These are phyloP conservation scores for Epizoanthus stellaris DNA, from an alignment of 92 coral and sea anemone genomes.

Conservation along the genomic window DNA sequence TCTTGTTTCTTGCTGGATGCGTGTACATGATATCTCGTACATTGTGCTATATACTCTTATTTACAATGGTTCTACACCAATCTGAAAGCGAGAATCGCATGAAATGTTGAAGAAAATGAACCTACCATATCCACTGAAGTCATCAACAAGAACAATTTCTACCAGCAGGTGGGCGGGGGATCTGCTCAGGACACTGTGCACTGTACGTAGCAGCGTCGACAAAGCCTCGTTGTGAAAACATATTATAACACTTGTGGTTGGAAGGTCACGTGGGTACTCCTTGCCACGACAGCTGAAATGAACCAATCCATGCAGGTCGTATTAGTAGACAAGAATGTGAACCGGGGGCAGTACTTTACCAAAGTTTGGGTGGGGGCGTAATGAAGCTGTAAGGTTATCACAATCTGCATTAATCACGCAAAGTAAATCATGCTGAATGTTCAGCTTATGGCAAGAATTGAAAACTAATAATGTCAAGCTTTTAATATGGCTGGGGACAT, in stretches of 20 bases:
- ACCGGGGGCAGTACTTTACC: no score
- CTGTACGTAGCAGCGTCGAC: slow-evolving; percentile 86
- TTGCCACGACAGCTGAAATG: slow-evolving; percentile 63
- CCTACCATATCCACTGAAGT: slow-evolving; percentile 84
- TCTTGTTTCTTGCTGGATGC: no score
- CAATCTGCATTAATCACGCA: background rate
- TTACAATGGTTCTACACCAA: no score
- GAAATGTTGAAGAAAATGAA: background rate
- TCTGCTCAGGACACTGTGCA: slow-evolving; percentile 82
- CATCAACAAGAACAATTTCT: slow-evolving; percentile 82
- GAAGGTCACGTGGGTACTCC: slow-evolving; percentile 72
- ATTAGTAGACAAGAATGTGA: no score
- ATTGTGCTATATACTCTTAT: no score
- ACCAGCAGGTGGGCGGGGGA: slow-evolving; percentile 77
- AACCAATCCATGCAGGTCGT: background rate
- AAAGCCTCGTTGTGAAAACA: slow-evolving; percentile 94
- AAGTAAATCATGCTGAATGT: background rate
- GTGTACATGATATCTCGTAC: no score
- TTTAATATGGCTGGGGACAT: no score
- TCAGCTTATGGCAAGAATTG: no score
- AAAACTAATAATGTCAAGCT: no score
- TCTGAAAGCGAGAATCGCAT: no score
- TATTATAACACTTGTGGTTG: slow-evolving; percentile 77
- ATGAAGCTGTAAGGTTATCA: background rate
- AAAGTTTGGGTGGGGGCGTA: no score